A percentile compares a stretch with the other conserved stretches of the same genome.
Conservation (phyloP, 1,140 invertebrate genomes). For the Mactra quadrangularis region DNA sequence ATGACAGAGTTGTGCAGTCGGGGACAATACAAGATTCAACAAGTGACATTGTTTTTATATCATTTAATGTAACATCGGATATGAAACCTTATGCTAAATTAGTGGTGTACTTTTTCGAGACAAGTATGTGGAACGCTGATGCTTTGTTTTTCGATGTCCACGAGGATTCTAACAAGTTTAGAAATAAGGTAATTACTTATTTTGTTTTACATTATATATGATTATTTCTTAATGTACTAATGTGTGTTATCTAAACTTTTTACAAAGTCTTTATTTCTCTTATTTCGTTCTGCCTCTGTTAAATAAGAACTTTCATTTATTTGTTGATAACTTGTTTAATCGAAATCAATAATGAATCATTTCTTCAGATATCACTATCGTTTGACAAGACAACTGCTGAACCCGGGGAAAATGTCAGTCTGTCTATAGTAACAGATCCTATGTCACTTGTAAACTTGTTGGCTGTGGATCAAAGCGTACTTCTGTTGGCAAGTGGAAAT, state of each 20-base stretch:
- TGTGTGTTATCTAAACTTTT: too few species aligned
- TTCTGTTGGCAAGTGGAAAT: conserved; percentile 87
- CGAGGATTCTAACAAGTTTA: background rate
- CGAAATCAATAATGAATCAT: too few species aligned
- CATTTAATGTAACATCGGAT: conserved; percentile 1
- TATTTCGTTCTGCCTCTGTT: too few species aligned
- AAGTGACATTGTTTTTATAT: background rate
- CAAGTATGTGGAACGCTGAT: conserved; percentile 38
- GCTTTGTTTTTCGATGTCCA: conserved; percentile 35
- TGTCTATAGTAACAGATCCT: conserved; percentile 90
- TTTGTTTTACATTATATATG: too few species aligned
- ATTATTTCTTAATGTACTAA: too few species aligned
- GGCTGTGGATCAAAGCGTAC: conserved; percentile 93
- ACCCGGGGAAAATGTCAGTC: conserved; percentile 89
- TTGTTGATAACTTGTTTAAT: too few species aligned
- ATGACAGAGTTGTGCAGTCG: conserved; percentile 30
- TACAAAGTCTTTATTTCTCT: too few species aligned
- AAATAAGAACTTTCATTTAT: too few species aligned
- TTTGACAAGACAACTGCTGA: conserved; percentile 6
- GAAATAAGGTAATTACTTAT: conserved; percentile 32
- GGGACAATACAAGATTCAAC: background rate
- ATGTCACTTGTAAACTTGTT: conserved; percentile 93
- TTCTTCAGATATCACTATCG: background rate
- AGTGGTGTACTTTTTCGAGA: conserved; percentile 33
- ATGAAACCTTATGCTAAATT: conserved; percentile 51